Evolutionary conservation across 2,113 vertebrate genomes (phyloP).

Genomic region (Hemiscyllium ocellatum): DNA sequence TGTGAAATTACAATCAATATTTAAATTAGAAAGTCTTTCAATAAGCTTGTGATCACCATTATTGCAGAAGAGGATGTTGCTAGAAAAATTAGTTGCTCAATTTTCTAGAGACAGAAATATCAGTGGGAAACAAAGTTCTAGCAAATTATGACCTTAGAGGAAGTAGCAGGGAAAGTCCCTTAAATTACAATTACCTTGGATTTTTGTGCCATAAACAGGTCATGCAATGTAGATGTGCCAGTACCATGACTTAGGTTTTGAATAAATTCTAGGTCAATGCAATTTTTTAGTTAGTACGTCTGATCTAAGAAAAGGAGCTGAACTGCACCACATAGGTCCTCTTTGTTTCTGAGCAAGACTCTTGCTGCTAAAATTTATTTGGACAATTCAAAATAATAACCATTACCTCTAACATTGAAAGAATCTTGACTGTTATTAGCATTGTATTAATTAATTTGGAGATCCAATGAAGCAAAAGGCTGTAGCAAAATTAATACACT

Average conservation of each 20-base stretch:
- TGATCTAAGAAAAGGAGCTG: neutral
- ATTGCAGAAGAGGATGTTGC: neutral
- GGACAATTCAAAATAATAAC: neutral
- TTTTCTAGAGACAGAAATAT: neutral
- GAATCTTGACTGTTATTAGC: neutral
- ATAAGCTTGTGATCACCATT: neutral
- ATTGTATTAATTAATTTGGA: neutral
- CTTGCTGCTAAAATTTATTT: neutral
- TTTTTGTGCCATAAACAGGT: neutral
- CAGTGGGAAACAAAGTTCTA: too few relatives aligned
- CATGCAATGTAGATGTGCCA: neutral
- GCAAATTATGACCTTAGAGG: too few relatives aligned
- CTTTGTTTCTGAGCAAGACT: neutral
- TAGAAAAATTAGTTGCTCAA: neutral
- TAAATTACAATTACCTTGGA: neutral
- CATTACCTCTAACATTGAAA: neutral
- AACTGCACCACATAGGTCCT: neutral
- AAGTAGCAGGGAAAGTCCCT: neutral
- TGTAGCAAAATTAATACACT: neutral
- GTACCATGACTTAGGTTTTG: neutral
- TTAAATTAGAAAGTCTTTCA: neutral
- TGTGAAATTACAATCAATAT: neutral
- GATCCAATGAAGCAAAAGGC: neutral
- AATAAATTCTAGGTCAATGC: neutral
- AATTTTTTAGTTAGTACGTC: neutral